Conservation (phyloP, 2,888 invertebrate genomes). For the Ophion ventricosus region DNA sequence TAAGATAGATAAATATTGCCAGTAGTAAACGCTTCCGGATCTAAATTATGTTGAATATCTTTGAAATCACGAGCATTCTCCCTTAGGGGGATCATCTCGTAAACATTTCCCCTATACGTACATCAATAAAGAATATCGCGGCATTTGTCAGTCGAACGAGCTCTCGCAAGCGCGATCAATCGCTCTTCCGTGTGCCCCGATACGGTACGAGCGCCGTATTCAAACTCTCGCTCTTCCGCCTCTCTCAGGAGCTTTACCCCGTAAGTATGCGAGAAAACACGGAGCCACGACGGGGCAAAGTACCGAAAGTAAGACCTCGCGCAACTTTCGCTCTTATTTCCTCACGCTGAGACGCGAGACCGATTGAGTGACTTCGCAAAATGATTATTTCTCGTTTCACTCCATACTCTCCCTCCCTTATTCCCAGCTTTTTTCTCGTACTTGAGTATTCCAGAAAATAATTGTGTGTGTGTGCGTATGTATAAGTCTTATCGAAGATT, state of each 20-base stretch:
- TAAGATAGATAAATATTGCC: too few species aligned
- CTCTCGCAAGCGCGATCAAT: conserved; percentile 53
- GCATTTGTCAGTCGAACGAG: conserved; percentile 15
- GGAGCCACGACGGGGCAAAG: background rate
- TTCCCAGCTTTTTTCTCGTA: background rate
- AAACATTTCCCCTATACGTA: background rate
- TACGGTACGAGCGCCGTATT: conserved; percentile 35
- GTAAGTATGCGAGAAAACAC: conserved; percentile 5
- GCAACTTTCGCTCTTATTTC: conserved; percentile 40
- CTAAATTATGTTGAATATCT: too few species aligned
- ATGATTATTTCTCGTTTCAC: conserved; percentile 24
- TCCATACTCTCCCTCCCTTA: background rate
- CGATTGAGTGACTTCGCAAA: conserved; percentile 50
- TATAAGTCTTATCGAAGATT: background rate
- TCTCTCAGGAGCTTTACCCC: conserved; percentile 48
- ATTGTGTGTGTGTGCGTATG: background rate
- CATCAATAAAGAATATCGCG: conserved; percentile 24
- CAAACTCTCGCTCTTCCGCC: conserved; percentile 47
- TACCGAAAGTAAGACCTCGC: background rate
- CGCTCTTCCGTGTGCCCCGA: background rate
- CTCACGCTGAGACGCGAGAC: conserved; percentile 31
- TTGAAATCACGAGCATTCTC: too few species aligned
- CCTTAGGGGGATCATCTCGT: too few species aligned
- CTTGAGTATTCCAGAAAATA: background rate
- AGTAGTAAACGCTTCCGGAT: too few species aligned